Base-by-base conservation (phyloP, 2,113 vertebrate species). In the Aleadryas rufinucha region DNA sequence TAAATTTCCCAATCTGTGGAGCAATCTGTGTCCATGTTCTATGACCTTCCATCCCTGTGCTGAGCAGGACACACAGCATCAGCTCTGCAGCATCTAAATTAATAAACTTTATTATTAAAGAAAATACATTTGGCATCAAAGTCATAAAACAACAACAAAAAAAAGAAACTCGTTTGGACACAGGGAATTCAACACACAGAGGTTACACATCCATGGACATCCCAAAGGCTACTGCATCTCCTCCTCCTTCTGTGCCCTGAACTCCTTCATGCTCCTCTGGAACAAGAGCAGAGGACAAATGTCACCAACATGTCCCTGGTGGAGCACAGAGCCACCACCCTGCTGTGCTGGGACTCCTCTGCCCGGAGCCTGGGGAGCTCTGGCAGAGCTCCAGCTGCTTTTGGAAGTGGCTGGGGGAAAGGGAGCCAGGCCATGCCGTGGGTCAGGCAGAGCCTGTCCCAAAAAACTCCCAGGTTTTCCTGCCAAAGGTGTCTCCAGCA, bases 241-340 rank as follows among this genome's bases (percentile, higher is more conserved):
- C 10, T 98, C 97, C 39, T 98, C 98, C 76, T 95, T 96, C 57
- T 77, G 94, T 16, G 98, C 97, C 91, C 98, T 98, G 97, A 98
- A 98, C 35, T 98, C 98, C 71, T 97, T 97, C 70, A 99, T 70
- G 79, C 96, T 98, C 8, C 92, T 93, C 99, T 99, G 97, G 56
- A 97, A 74, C 39, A 31, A 95, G 47, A 97, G 37, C 53, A 57
- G 71, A 87, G 35, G 39, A 61, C 37, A 64, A 52, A 39, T 0
- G 50, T 84, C 42, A 92, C 11, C 26, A 47, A 33, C 2, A 0
- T 1, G 11, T 3, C 52, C 7, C 15, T 1, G 49, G 1, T 2
- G n/a, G 0, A 17, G 15, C 37, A 13, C 93, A 33, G 28, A 20
- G 60, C 31, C 89, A 52, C 35, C 44, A 9, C 22, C 31, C 49